Conservation (phyloP, 2,113 vertebrate genomes). For the Scopus umbretta region DNA sequence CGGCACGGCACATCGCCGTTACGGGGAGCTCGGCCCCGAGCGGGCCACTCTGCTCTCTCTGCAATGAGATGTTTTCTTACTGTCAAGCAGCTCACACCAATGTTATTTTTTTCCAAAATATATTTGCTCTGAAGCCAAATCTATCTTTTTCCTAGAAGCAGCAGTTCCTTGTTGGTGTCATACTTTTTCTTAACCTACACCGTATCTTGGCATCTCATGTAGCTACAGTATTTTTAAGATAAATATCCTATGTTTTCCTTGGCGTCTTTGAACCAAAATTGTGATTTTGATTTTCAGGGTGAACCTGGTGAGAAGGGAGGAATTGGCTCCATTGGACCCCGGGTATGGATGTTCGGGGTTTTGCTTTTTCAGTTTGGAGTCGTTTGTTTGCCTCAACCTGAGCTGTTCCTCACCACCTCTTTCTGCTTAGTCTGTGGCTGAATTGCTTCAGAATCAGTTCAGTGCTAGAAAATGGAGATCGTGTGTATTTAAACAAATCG, state of each 20-base stretch:
- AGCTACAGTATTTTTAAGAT: not conserved
- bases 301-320: slow-evolving; percentile 80
- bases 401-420: not conserved
- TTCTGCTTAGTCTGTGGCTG: not conserved
- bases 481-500: not conserved
- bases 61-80: accelerated
- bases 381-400: not conserved
- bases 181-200: not conserved
- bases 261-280: not conserved
- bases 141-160: not conserved
- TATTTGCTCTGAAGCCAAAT: not conserved
- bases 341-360: slow-evolving; percentile 56
- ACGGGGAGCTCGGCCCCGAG: accelerated
- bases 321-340: slow-evolving; percentile 63
- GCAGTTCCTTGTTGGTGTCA: not conserved
- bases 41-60: not conserved
- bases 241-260: not conserved
- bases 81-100: not conserved
- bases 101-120: not conserved
- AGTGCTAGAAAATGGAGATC: not conserved
- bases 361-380: not conserved
- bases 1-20: too few species aligned
- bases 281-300: slow-evolving; percentile 73
- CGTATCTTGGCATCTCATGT: not conserved
- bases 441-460: not conserved